Evolutionary conservation across 2,797 vertebrate species (phyloP), one percentile per base, ranked within the genome.

Genomic region (Lacerta bilineata): DNA sequence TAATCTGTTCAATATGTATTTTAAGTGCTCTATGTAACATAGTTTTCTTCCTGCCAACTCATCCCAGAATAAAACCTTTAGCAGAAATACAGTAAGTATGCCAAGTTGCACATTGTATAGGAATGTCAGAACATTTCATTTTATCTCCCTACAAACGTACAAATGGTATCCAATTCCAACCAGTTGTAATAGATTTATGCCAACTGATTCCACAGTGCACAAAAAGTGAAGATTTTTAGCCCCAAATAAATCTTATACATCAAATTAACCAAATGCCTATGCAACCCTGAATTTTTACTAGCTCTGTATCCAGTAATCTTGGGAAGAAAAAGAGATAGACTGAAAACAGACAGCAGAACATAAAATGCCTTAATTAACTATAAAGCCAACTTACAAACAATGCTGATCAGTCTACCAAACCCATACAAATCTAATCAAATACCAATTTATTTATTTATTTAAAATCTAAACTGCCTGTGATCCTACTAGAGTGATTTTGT

Each of bases 241-340:
- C 11, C 64, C 80, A 86, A 91, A 75, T 0, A 0, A 88, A 66
- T 8, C 50, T 74, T 83, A 75, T 15, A 66, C 43, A 50, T 18
- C 15, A n/a, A 46, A 29, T 33, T 0, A 0, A 13, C n/a, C 20
- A 82, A 80, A 79, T 17, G 6, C 1, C 5, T 9, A 39, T 17
- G 13, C 0, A 20, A n/a, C 20, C 25, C 0, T 0, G 59, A 66
- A 43, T 64, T 85, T 87, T 72, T 80, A 86, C 18, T 61, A 72
- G 27, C 29, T 78, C 11, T 86, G n/a, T 13, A 55, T 71, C n/a
- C 15, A 80, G 17, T 50, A 55, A 59, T 59, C 33, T 29, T 59
- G 23, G 33, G 33, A 59, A 87, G 27, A 77, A 61, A 85, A 61
- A 36, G 4, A 33, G 33, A 13, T 9, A 33, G 39, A 9, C 43